Base-by-base conservation (phyloP, 2,888 invertebrate genomes). In the Thera obeliscata region DNA sequence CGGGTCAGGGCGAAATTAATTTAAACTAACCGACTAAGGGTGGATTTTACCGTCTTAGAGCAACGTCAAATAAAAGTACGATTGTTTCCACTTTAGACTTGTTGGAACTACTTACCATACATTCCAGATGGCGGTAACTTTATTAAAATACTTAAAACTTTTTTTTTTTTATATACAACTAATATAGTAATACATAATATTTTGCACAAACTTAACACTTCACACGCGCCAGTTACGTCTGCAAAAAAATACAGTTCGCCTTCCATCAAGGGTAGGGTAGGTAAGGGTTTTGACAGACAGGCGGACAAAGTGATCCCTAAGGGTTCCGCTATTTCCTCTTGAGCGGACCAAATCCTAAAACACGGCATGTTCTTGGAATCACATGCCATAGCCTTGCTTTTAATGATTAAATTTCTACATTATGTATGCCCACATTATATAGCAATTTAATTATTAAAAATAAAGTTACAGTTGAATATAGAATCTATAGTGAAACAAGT, bases 1-100 rank as follows among this genome's bases (percentile, higher is more conserved):
- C 87, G 86, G 88, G 89, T 88, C 90, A 88, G 88, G 80, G 80
- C 80, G 79, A 89, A 89, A 91, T 91, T 91, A 91, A 91, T 91
- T 91, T 91, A 89, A 89, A 87, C 89, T 82, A 86, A 86, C 87
- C 87, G 80, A 84, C 84, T 84, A 85, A 86, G 83, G 85, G 86
- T 87, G 87, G 87, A 88, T 86, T 83, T 69, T 69, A 66, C 79
- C 81, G 3, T 8, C 22, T 22, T 22, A 22, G 22, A 22, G 22
- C 22, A 22, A 22, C 22, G 22, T 22, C 22, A 22, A 22, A 22
- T 22, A 22, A 22, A 22, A 22, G 22, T 22, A 22, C 1, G 22
- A 1, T 41, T 41, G 7, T 6, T 41, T 41, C 41, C 6, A 41
- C 41, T 7, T 41, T 6, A 41, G 5, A 1, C 41, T 7, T 7